These are phyloP conservation scores for Hirtodrosophila trivittata DNA, from an alignment of 2,888 invertebrate genomes.

Conservation along the genomic window DNA sequence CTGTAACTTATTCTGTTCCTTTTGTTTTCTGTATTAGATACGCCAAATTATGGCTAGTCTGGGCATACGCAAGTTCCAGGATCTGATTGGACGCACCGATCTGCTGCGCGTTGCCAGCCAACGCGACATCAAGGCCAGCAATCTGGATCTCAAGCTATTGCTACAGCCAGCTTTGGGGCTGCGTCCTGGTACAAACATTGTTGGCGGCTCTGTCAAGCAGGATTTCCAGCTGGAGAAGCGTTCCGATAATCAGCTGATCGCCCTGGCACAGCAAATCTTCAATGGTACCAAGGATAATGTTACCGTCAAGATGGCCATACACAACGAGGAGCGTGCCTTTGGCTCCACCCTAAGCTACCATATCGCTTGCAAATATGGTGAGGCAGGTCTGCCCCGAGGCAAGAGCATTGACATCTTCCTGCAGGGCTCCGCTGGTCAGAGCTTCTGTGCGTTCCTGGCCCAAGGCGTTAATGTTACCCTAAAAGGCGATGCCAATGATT, in stretches of 20 bases:
- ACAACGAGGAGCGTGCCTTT: constrained; percentile 96
- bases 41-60: constrained; percentile 95
- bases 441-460: constrained; percentile 98
- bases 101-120: constrained; percentile 90
- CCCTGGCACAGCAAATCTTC: constrained; percentile 90
- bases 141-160: constrained; percentile 93
- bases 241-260: constrained; percentile 91
- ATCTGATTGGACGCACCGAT: constrained; percentile 96
- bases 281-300: constrained; percentile 89
- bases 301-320: constrained; percentile 91
- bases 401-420: constrained; percentile 91
- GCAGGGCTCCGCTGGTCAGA: constrained; percentile 98
- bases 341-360: constrained; percentile 96
- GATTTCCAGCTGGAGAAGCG: constrained; percentile 95
- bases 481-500: constrained; percentile 99
- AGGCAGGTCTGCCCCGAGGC: constrained; percentile 92
- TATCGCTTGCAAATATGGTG: constrained; percentile 96
- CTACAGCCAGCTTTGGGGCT: constrained; percentile 95
- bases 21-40: constrained; percentile 85
- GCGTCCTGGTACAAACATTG: constrained; percentile 94
- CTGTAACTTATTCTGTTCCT: background rate
- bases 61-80: constrained; percentile 94
- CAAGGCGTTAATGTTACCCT: constrained; percentile 94
- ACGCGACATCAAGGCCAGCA: constrained; percentile 91
- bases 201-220: constrained; percentile 93